A percentile compares a stretch with the other conserved stretches of the same genome.
Evolutionary conservation across 2,888 invertebrate species (phyloP).

Genomic region (Mimas tiliae): DNA sequence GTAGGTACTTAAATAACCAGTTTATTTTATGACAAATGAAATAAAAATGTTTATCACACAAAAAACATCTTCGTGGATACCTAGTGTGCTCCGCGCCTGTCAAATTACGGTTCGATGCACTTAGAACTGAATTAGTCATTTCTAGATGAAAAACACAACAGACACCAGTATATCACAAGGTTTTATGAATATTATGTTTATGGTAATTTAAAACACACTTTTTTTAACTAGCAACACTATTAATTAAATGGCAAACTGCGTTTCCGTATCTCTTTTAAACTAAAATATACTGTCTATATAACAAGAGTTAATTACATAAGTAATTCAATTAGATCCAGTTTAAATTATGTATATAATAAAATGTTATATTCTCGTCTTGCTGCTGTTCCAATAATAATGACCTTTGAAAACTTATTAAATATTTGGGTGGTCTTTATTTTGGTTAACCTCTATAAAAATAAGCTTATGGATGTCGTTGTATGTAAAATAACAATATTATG

Average conservation of each 20-base stretch:
- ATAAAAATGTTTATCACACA: constrained; percentile 50
- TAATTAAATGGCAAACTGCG: neutral
- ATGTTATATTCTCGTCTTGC: neutral
- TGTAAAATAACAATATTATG: neutral
- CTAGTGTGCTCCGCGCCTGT: constrained; percentile 41
- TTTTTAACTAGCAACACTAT: constrained; percentile 3
- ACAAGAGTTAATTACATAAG: too few relatives aligned
- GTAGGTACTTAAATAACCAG: constrained; percentile 45
- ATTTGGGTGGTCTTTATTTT: constrained; percentile 10
- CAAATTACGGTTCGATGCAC: constrained; percentile 57
- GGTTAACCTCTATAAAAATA: constrained; percentile 2
- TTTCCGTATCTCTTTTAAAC: neutral
- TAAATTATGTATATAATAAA: neutral
- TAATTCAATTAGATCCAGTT: neutral
- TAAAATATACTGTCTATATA: too few relatives aligned
- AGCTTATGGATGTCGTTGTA: neutral
- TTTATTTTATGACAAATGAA: constrained; percentile 53
- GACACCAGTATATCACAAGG: neutral
- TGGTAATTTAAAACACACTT: neutral
- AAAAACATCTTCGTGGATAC: constrained; percentile 43
- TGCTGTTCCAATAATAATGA: neutral
- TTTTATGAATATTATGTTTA: neutral
- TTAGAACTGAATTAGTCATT: constrained; percentile 37
- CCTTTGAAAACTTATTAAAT: constrained; percentile 5
- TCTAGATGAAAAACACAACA: constrained; percentile 27